Base-by-base conservation (phyloP, 1,140 invertebrate species). In the Melanaphis sacchari region DNA sequence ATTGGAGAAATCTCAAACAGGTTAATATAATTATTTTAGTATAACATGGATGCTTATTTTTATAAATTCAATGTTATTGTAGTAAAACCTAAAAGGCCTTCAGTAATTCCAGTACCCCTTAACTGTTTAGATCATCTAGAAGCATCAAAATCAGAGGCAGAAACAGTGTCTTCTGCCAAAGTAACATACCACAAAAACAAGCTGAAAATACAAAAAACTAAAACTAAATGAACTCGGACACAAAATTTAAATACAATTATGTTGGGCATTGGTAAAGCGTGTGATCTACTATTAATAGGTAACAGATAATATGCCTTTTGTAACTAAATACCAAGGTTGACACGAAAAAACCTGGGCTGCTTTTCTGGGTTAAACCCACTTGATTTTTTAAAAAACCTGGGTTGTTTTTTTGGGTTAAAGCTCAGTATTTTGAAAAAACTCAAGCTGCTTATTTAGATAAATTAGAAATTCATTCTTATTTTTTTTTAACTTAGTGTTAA, bases 121-220 rank as follows among this genome's bases (percentile, higher is more conserved):
- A n/a, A 21, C 11, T n/a, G 26, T 40, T 82, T 15, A 15, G 18
- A 82, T 26, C 26, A 24, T 43, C 11, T 93, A 31, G 81, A 93
- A 1, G 31, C 81, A 31, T 93, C 91, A 40, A 46, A 49, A 84
- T 93, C 91, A 0, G 91, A 49, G 31, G 54, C 91, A 24, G 91
- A 93, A 84, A 52, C 81, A 0, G 22, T 52, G 24, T 82, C 66
- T 3, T 52, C 91, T 84, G 22, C 81, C 24, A 93, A 93, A 93
- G 38, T 93, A 0, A 54, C 36, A 36, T 40, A 40, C 9, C 46
- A 85, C 31, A 93, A 84, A 85, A 93, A 93, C 66, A 93, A 93
- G 15, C 15, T 93, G 11, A 93, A 93, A 31, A 52, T 93, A 84
- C 46, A 85, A 85, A 93, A 54, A 84, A 85, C 31, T 52, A 92